Conservation (phyloP, 1,140 invertebrate species). For the Drosophila truncata region DNA sequence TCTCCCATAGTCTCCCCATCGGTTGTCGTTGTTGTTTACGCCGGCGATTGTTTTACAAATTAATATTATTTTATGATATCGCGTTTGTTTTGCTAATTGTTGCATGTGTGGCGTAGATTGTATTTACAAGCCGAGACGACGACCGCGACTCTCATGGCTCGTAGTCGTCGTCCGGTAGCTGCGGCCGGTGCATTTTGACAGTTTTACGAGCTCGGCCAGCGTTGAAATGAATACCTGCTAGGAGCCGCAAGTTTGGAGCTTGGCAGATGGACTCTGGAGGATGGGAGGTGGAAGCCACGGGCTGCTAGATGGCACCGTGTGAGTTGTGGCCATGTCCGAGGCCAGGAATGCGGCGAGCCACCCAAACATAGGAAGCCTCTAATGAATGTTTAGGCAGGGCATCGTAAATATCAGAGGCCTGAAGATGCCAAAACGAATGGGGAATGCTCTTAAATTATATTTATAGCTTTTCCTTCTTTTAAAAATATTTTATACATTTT, state of each 20-base stretch:
- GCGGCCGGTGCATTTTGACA: conserved; percentile 82
- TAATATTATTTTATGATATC: conserved; percentile 85
- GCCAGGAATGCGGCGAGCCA: conserved; percentile 70
- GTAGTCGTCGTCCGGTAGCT: conserved; percentile 60
- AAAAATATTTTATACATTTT: not conserved
- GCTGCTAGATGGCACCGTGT: conserved; percentile 40
- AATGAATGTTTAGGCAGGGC: conserved; percentile 68
- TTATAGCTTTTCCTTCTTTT: not conserved
- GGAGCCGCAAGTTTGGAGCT: conserved; percentile 18
- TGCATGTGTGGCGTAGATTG: conserved; percentile 84
- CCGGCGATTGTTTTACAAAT: conserved; percentile 83
- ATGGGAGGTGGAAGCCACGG: conserved; percentile 3
- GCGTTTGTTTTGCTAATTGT: conserved; percentile 85
- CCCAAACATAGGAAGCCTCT: conserved; percentile 77
- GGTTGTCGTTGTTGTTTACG: conserved; percentile 76
- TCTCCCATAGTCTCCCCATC: conserved; percentile 24
- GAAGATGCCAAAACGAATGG: conserved; percentile 21
- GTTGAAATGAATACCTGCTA: conserved; percentile 79
- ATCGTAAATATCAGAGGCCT: conserved; percentile 58
- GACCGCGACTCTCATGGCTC: conserved; percentile 20
- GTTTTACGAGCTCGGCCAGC: conserved; percentile 79
- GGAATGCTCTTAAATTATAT: not conserved
- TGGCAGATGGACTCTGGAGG: conserved; percentile 1
- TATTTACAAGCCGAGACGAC: conserved; percentile 59
- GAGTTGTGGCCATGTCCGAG: conserved; percentile 76